Percentiles rank a stretch among this genome's conserved stretches.
phyloP scores from a whole-genome alignment of 1,140 invertebrate species.

The Drosophila ercepeae region DNA sequence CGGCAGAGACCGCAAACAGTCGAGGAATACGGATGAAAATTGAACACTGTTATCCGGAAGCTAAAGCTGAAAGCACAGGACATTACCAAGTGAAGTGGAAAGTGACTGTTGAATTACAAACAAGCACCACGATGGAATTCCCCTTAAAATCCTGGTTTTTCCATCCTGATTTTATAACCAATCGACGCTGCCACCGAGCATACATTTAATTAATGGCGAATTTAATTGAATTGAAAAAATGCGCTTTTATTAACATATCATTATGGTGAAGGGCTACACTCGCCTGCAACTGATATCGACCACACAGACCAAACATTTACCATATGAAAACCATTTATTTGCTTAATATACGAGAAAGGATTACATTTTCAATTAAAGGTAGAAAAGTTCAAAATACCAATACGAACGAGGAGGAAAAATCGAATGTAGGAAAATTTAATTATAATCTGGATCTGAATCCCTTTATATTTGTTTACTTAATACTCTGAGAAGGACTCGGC shows the following conservation, averaged over 20 bases:
- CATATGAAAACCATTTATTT: not conserved
- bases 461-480: slow-evolving; percentile 14
- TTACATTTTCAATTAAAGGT: not conserved
- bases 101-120: slow-evolving; percentile 28
- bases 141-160: slow-evolving; percentile 27
- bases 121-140: slow-evolving; percentile 33
- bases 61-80: slow-evolving; percentile 9
- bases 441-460: not conserved
- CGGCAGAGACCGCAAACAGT: slow-evolving; percentile 6
- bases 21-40: slow-evolving; percentile 23
- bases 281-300: not conserved
- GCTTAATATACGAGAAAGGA: not conserved
- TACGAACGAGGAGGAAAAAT: too few relatives aligned
- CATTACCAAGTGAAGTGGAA: slow-evolving; percentile 24
- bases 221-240: not conserved
- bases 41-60: slow-evolving; percentile 43
- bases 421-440: too few relatives aligned
- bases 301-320: not conserved
- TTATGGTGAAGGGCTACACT: not conserved
- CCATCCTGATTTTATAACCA: slow-evolving; percentile 19
- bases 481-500: slow-evolving; percentile 5
- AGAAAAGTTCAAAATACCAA: not conserved
- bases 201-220: slow-evolving; percentile 16
- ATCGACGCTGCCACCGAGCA: not conserved
- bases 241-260: not conserved